These are phyloP conservation scores for Ryuthela nishihirai DNA, from an alignment of 2,888 invertebrate genomes.

Conservation along the genomic window DNA sequence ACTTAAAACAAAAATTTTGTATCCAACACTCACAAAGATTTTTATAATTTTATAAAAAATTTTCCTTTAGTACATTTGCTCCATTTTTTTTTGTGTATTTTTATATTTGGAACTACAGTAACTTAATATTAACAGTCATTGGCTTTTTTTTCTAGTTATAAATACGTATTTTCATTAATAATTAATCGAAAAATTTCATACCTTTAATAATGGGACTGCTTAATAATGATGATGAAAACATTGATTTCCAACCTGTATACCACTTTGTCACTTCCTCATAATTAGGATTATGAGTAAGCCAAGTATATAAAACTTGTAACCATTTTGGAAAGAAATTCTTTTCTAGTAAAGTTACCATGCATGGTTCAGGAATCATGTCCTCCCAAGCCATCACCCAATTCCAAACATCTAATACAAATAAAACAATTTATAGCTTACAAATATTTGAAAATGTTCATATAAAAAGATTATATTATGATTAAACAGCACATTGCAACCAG, in stretches of 20 bases:
- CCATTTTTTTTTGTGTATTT: no score
- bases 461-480: no score
- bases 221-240: slow-evolving; percentile 57
- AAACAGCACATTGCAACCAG: no score
- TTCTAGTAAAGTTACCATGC: slow-evolving; percentile 75
- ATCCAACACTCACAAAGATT: no score
- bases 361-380: slow-evolving; percentile 71
- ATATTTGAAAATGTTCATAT: neutral
- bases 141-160: no score
- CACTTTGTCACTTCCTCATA: slow-evolving; percentile 85
- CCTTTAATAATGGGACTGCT: slow-evolving; percentile 59
- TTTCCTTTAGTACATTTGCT: no score
- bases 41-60: no score
- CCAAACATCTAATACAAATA: slow-evolving; percentile 87
- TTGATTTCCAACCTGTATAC: slow-evolving; percentile 65
- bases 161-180: no score
- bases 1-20: no score
- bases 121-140: no score
- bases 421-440: slow-evolving; percentile 39
- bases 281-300: slow-evolving; percentile 87
- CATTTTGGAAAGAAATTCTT: slow-evolving; percentile 91
- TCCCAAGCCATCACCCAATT: slow-evolving; percentile 93
- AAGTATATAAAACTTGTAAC: slow-evolving; percentile 64
- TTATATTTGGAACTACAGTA: no score
- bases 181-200: no score